Base-by-base conservation (phyloP, 1,140 invertebrate species). In the Bursaphelenchus mucronatus region DNA sequence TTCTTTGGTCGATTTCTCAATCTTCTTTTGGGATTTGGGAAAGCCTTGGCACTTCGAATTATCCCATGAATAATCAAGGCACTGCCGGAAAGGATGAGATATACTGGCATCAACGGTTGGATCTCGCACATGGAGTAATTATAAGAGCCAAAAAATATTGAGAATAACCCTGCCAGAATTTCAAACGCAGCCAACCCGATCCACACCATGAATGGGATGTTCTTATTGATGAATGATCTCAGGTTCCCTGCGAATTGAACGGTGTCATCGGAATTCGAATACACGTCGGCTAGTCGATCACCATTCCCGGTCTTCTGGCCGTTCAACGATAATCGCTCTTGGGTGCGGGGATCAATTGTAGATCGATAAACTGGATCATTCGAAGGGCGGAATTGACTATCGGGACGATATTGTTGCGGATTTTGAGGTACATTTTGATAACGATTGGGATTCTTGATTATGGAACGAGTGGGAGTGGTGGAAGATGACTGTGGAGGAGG, bases 31-130 rank as follows among this genome's bases (percentile, higher is more conserved):
- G 57, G 57, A 61, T 19, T 63, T 15, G 59, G 59, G 19, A 62
- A 40, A 17, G 40, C 41, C 8, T 19, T 21, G 10, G 21, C 47
- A 17, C 57, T 56, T 56, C 67, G 51, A 41, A 56, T 50, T 39
- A 63, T 30, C 8, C 69, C 68, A 55, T 65, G 52, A 13, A 66
- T 4, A 21, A 70, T 70, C 21, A 70, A 51, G 30, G 70, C 21
- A 41, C 54, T 9, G 5, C 68, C 68, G n/a, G 61, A 63, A 40
- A 64, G 15, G 8, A 70, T 64, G 19, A 70, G 51, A 56, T 70
- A 70, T 17, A 70, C 19, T 3, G 68, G 68, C 52, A 70, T 71
- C 30, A 69, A 47, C 41, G 68, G 68, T 40, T 70, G 57, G 44
- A 70, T 45, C n/a, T 52, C 47, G 30, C 68, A 70, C 17, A 58